Evolutionary conservation across 2,888 invertebrate species (phyloP).

Genomic region (Deladenus siricidicola): DNA sequence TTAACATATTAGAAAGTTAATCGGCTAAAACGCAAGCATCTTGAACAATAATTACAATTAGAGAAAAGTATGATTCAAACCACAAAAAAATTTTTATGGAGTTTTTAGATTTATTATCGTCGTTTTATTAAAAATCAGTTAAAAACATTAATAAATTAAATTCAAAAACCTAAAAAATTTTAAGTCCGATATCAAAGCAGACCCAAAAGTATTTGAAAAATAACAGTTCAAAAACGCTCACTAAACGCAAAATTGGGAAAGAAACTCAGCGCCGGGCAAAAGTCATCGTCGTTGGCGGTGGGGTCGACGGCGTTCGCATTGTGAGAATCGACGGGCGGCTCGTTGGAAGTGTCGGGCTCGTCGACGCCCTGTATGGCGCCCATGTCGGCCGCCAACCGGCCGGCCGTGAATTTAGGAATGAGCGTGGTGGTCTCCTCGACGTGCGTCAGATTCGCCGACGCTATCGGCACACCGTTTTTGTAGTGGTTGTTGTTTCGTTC

Average conservation of each 20-base stretch:
- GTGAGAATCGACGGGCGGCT: background rate
- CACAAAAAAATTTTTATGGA: too few relatives aligned
- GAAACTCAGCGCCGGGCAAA: conserved; percentile 21
- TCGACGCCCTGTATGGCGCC: too few relatives aligned
- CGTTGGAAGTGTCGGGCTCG: background rate
- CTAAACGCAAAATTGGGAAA: conserved; percentile 28
- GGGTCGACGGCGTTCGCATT: conserved; percentile 8
- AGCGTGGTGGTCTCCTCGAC: background rate
- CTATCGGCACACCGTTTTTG: background rate
- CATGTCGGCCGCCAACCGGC: too few relatives aligned
- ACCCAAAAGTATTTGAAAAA: too few relatives aligned
- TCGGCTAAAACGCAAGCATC: too few relatives aligned
- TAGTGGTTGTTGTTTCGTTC: background rate
- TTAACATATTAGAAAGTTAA: too few relatives aligned
- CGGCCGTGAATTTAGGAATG: background rate
- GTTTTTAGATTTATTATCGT: too few relatives aligned
- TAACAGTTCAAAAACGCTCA: conserved; percentile 6
- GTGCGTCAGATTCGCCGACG: background rate
- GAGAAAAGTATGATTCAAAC: too few relatives aligned
- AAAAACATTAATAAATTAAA: too few relatives aligned
- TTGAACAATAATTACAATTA: too few relatives aligned
- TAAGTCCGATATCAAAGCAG: too few relatives aligned
- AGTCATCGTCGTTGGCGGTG: background rate
- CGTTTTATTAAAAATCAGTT: too few relatives aligned
- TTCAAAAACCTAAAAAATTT: conserved; percentile 13